Evolutionary conservation across 1,140 invertebrate genomes (phyloP), one percentile per base, ranked within the genome.

Genomic region (Geopemphigus sp.): DNA sequence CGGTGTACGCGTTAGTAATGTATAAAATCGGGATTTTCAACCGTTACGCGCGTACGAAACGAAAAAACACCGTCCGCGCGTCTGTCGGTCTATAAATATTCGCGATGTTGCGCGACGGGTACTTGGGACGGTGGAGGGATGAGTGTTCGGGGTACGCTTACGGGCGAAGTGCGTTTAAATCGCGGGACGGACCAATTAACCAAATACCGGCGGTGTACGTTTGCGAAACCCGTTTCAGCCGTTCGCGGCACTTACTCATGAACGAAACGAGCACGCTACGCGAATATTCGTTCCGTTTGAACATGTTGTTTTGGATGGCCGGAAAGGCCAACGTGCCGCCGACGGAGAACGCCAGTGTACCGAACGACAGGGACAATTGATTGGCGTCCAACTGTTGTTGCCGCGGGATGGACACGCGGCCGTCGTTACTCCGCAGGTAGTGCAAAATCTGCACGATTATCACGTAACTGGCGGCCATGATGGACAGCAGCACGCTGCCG

Each of bases 291-390:
- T 84, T 84, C 82, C 87, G 88, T 73, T 91, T 86, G 24, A 85
- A 84, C 90, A 91, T 91, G 82, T 92, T 90, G 82, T 91, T 91
- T 83, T 91, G 90, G 53, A 92, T 90, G 0, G 90, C 91, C 14
- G 91, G 91, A 85, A 92, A 91, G 0, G 90, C 88, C 11, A 90
- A 89, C 0, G 89, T 89, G 19, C 90, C 90, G 1, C 90, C 90
- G 84, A 90, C 92, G 1, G 89, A 87, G 82, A 92, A 92, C 83
- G 91, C 84, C 70, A 92, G 88, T 11, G 89, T 88, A 6, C 90
- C 90, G 82, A 90, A 89, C 0, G 89, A 87, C 5, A 91, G 82
- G 83, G 90, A 91, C 84, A 91, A 91, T 80, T 88, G 87, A 61
- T 83, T 80, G 0, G 1, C 15, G 53, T 39, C 1, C 17, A 17